These are phyloP conservation scores for Aegithalos caudatus DNA, from an alignment of 2,113 vertebrate species.

Conservation along the genomic window DNA sequence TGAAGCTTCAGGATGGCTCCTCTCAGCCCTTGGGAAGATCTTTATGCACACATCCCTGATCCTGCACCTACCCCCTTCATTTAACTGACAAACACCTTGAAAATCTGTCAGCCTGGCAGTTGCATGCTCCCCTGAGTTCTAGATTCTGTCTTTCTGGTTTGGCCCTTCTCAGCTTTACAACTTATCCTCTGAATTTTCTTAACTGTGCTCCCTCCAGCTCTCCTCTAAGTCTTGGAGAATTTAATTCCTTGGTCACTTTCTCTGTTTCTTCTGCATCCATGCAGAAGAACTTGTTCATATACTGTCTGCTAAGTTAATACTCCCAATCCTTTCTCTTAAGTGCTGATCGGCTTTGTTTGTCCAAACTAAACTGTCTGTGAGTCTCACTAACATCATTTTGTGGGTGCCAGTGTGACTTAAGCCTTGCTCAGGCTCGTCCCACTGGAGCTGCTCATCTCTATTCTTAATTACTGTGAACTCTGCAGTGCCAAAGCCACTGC, in stretches of 20 bases:
- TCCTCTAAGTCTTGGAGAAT: not conserved
- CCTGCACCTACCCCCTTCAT: not conserved
- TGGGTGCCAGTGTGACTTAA: not conserved
- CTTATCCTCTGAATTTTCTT: not conserved
- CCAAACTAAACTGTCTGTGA: not conserved
- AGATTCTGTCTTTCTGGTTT: not conserved
- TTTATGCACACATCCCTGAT: not conserved
- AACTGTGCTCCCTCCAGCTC: not conserved
- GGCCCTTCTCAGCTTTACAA: not conserved
- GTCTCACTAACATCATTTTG: not conserved
- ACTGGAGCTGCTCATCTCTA: fast-evolving
- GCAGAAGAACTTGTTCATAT: not conserved
- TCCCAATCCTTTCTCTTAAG: not conserved
- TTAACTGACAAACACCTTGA: not conserved
- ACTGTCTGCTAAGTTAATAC: not conserved
- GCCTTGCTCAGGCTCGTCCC: not conserved
- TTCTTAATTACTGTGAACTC: not conserved
- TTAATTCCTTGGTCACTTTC: not conserved
- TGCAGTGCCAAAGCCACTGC: not conserved
- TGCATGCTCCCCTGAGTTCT: not conserved
- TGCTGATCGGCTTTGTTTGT: not conserved
- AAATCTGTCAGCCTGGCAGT: not conserved
- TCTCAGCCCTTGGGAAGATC: not conserved
- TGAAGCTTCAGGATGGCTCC: constrained; percentile 19
- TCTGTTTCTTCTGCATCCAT: not conserved